Evolutionary conservation across 64 coral and sea anemone species (phyloP), one percentile per base, ranked within the genome.

Genomic region (Porites australiensis): DNA sequence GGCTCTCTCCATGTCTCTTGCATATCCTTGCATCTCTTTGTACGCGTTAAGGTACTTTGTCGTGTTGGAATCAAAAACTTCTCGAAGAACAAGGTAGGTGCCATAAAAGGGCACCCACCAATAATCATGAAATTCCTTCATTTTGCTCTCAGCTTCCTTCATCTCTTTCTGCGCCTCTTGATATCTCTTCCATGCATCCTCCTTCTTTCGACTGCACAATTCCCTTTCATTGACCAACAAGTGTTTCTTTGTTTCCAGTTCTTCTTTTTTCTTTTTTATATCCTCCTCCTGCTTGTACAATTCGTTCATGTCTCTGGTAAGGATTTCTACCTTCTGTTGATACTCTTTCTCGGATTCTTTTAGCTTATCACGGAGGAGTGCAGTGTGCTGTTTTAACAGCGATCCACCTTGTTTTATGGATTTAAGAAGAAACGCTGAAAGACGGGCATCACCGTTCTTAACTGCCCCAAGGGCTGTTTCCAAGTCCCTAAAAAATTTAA

Each of bases 21-120:
- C 37, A 66, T 49, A 23, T 21, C 62, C 4, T 0, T 46, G 8
- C 82, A 84, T 84, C 18, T 84, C 60, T 67, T 61, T 64, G 37
- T 4, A 51, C 18, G 82, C 82, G 2, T 66, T 12, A 21, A 3
- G 4, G 3, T 0, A 61, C 82, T 84, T 84, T 18, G 4, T 6
- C 6, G 3, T 3, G 43, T 66, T 84, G 12, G 46, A 11, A 48
- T 84, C 60, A 69, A 84, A 12, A 8, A 82, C 0, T 82, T 82
- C 79, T 13, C 61, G 44, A 12, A 84, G 6, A 48, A 3, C 59
- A 46, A 84, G 59, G 64, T 13, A 6, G 11, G 5, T 11, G 12
- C 81, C 81, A 50, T 49, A 45, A 73, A 87, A 10, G n/a, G 84
- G 84, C 5, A 87, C 68, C 84, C 84, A 87, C 48, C 66, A 87